phyloP scores from a whole-genome alignment of 2,797 vertebrate species.

The Sebastes glaucus region DNA sequence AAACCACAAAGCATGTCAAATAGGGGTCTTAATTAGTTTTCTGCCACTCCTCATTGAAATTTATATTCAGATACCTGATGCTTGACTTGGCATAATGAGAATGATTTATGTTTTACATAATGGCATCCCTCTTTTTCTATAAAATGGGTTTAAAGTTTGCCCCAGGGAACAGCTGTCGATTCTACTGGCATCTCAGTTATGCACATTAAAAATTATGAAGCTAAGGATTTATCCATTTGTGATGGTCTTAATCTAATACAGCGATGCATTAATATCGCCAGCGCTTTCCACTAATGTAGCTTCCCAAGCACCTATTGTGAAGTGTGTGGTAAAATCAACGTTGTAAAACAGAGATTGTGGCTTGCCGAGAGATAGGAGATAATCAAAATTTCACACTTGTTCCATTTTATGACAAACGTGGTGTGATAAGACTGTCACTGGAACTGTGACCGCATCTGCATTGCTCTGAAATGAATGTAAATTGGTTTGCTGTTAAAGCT shows the following conservation, averaged over 20 bases:
- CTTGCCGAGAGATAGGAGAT: background rate
- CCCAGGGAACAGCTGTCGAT: background rate
- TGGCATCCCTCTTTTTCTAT: background rate
- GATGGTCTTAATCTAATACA: background rate
- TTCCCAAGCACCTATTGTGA: slow-evolving; percentile 4
- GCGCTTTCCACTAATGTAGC: background rate
- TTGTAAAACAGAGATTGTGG: slow-evolving; percentile 1
- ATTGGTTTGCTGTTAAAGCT: background rate
- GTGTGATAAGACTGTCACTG: background rate
- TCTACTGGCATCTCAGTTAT: slow-evolving; percentile 7
- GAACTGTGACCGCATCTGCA: background rate
- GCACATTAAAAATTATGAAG: slow-evolving; percentile 1
- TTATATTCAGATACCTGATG: background rate
- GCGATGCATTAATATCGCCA: background rate
- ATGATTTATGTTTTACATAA: slow-evolving; percentile 19
- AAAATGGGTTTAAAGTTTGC: slow-evolving; percentile 8
- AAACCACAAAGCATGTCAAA: background rate
- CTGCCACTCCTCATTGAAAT: background rate
- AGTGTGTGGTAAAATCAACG: background rate
- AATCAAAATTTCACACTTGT: slow-evolving; percentile 1
- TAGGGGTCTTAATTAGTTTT: background rate
- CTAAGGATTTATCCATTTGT: background rate
- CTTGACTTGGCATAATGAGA: background rate
- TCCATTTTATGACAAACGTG: background rate
- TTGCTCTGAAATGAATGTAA: background rate